Evolutionary conservation across 2,113 vertebrate species (phyloP), one percentile per base, ranked within the genome.

Genomic region (Melanerpes aurifrons): DNA sequence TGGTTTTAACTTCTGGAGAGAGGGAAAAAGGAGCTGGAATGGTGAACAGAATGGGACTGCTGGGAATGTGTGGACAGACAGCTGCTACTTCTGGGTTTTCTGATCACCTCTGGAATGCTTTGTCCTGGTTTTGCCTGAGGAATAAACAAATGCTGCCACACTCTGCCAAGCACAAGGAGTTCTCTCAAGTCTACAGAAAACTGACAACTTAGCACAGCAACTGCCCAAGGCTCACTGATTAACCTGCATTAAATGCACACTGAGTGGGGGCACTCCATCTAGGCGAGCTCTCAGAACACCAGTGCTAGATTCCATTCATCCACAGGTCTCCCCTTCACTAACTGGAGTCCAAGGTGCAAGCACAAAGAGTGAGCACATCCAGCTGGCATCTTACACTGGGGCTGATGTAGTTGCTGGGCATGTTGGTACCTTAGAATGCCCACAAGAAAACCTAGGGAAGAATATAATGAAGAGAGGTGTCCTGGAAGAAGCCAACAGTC

Each of bases 191-290:
- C 58, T 47, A 35, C 24, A 69, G 70, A 62, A 94, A 93, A 66
- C 1, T n/a, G 15, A 0, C 0, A 10, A 32, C 88, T 92, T 62
- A 67, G 40, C 73, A 87, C 66, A 69, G 22, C 54, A 78, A 32
- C 16, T 40, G n/a, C 57, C 22, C 62, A 40, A 73, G 22, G 12
- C 19, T 47, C 37, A 72, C 32, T 28, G 32, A 68, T 58, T 22
- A 53, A 83, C 35, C 35, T 53, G 19, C 10, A 4, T 26, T 15
- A 75, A 92, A 75, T 22, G 50, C 0, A 1, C 22, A 10, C 31
- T 71, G 31, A 0, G 0, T 29, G 31, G 40, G 10, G 72, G 6
- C 1, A 3, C 24, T 25, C 11, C 21, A 8, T 9, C 32, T 0
- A 58, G 8, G 21, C 1, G 0, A 31, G 25, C 74, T 57, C 47